A percentile compares a stretch with the other conserved stretches of the same genome.
Evolutionary conservation across 2,888 invertebrate genomes (phyloP).

Genomic region (Dioctria rufipes): DNA sequence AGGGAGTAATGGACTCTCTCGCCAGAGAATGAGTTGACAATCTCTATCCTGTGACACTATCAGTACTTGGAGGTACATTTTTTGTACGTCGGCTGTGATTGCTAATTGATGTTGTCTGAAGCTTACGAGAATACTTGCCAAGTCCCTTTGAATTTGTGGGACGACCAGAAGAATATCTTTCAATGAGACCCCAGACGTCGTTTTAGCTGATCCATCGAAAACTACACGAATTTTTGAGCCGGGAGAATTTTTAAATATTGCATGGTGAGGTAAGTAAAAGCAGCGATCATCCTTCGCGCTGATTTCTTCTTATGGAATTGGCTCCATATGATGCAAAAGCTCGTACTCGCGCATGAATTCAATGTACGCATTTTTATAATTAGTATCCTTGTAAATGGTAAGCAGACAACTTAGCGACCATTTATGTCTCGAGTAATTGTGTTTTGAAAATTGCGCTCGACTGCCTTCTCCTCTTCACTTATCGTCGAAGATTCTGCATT

Average conservation of each 20-base stretch:
- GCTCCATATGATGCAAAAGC: conserved; percentile 60
- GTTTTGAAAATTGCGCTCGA: too few relatives aligned
- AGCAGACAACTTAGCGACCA: too few relatives aligned
- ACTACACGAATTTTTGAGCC: conserved; percentile 12
- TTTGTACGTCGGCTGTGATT: neutral
- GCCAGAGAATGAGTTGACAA: neutral
- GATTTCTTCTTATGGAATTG: conserved; percentile 7
- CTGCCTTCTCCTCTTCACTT: too few relatives aligned
- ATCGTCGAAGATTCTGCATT: too few relatives aligned
- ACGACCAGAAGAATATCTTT: conserved; percentile 23
- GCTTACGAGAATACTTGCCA: neutral
- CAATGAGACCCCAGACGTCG: conserved; percentile 13
- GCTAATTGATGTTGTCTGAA: neutral
- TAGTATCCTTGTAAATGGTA: conserved; percentile 11
- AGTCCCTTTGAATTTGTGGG: conserved; percentile 3
- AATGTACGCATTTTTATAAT: conserved; percentile 47
- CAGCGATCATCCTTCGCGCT: neutral
- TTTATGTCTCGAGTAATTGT: too few relatives aligned
- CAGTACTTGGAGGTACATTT: too few relatives aligned
- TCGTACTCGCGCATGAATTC: conserved; percentile 60
- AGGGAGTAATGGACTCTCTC: neutral
- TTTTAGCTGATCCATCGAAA: conserved; percentile 23
- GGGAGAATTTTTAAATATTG: conserved; percentile 28
- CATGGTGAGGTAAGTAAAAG: conserved; percentile 36
- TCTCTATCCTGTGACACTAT: neutral